Conservation (phyloP, 2,113 vertebrate species). For the Gallinago media region DNA sequence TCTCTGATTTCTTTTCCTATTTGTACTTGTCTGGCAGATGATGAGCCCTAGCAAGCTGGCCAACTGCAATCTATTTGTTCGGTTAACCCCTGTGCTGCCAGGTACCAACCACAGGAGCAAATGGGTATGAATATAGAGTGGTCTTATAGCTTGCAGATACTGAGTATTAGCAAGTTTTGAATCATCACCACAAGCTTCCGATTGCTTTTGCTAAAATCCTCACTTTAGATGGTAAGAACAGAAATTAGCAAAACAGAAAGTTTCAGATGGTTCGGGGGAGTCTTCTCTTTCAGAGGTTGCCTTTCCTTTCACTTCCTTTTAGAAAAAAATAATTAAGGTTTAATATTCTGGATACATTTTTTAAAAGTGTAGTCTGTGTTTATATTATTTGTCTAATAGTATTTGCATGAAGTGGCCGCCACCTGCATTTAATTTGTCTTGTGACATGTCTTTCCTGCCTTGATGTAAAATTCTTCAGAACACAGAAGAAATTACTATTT, state of each 20-base stretch:
- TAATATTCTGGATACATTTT: neutral
- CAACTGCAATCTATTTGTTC: neutral
- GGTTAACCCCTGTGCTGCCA: neutral
- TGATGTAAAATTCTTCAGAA: slow-evolving; percentile 47
- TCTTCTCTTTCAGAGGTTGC: neutral
- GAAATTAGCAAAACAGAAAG: neutral
- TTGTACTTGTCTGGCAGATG: neutral
- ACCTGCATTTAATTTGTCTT: slow-evolving; percentile 66
- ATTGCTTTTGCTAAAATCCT: neutral
- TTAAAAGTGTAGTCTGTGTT: slow-evolving; percentile 4
- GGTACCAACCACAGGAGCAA: neutral
- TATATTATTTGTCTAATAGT: slow-evolving; percentile 32
- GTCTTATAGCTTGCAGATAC: neutral
- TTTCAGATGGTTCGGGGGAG: neutral
- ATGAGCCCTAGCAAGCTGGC: neutral
- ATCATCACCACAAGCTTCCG: neutral
- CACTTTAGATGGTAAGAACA: neutral
- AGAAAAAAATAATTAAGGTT: slow-evolving; percentile 9
- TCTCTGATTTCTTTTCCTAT: neutral
- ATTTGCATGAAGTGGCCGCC: slow-evolving; percentile 7
- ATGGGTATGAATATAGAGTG: neutral
- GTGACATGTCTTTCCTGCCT: slow-evolving; percentile 41
- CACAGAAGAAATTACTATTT: slow-evolving; percentile 18
- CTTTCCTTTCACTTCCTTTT: neutral
- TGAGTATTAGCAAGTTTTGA: neutral